Percentiles rank a stretch among this genome's conserved stretches.
Evolutionary conservation across 2,888 invertebrate genomes (phyloP).

Genomic region (Diarsia mendica): DNA sequence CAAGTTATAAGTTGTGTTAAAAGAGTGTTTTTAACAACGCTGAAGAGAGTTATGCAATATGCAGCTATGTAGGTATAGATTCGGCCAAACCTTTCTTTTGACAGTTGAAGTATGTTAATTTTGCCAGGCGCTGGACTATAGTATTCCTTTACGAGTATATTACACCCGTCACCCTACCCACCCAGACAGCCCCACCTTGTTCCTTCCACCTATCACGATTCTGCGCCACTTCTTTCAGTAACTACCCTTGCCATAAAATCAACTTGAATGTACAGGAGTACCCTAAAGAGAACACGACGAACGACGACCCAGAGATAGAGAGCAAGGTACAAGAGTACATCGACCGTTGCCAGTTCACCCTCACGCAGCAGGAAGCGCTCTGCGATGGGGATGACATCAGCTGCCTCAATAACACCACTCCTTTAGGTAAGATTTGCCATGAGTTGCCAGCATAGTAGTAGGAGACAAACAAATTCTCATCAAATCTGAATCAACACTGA

Average conservation of each 20-base stretch:
- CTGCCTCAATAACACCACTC: slow-evolving; percentile 72
- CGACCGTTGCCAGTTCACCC: slow-evolving; percentile 82
- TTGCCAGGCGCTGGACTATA: not conserved
- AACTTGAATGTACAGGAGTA: slow-evolving; percentile 67
- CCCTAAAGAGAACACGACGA: slow-evolving; percentile 75
- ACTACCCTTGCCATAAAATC: not conserved
- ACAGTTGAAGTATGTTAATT: not conserved
- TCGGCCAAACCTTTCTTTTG: not conserved
- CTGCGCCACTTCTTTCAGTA: not conserved
- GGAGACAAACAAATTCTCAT: not conserved
- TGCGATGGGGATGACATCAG: slow-evolving; percentile 82
- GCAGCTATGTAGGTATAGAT: not conserved
- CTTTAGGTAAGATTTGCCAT: slow-evolving; percentile 71
- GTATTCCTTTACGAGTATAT: not conserved
- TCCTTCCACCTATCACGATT: not conserved
- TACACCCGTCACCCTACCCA: not conserved
- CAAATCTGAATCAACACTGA: slow-evolving; percentile 1
- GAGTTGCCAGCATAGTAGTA: too few species aligned
- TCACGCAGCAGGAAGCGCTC: slow-evolving; percentile 84
- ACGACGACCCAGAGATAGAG: slow-evolving; percentile 78
- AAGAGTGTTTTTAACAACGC: not conserved
- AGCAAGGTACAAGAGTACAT: slow-evolving; percentile 77
- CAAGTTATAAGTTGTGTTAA: not conserved
- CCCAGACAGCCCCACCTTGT: not conserved
- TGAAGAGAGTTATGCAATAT: not conserved